Evolutionary conservation across 2,888 invertebrate genomes (phyloP).

Genomic region (Chrysolina oricalcia): DNA sequence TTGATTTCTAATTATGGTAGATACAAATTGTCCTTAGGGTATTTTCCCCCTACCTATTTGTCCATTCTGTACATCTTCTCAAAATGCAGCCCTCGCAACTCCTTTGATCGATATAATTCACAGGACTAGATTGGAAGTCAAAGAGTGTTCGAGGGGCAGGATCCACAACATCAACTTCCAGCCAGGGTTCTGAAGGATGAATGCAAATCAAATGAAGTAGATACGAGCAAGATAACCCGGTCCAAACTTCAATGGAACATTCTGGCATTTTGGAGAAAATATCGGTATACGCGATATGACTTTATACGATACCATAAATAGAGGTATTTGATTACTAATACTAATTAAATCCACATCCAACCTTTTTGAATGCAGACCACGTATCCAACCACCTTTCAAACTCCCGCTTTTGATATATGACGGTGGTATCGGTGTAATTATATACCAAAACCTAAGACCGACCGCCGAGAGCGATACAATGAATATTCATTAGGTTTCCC

Average conservation of each 20-base stretch:
- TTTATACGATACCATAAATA: slow-evolving; percentile 59
- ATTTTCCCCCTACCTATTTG: too few relatives aligned
- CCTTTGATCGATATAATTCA: too few relatives aligned
- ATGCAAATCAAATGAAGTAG: not conserved
- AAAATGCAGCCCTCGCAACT: too few relatives aligned
- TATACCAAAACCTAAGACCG: slow-evolving; percentile 68
- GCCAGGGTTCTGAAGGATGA: not conserved
- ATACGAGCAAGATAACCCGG: not conserved
- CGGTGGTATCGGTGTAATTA: slow-evolving; percentile 66
- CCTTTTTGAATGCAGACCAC: slow-evolving; percentile 65
- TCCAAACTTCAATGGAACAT: slow-evolving; percentile 25
- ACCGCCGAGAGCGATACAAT: slow-evolving; percentile 66
- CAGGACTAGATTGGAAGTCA: too few relatives aligned
- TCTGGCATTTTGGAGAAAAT: slow-evolving; percentile 40
- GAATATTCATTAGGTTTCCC: slow-evolving; percentile 69
- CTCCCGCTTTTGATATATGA: slow-evolving; percentile 68
- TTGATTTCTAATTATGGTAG: too few relatives aligned
- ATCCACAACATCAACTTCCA: not conserved
- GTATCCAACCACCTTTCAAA: slow-evolving; percentile 67
- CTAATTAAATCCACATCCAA: slow-evolving; percentile 67
- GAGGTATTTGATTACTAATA: slow-evolving; percentile 56
- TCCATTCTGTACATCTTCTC: too few relatives aligned
- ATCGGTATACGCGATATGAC: slow-evolving; percentile 43
- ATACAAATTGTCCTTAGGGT: too few relatives aligned
- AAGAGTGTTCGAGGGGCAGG: too few relatives aligned